A percentile compares a stretch with the other conserved stretches of the same genome.
phyloP scores from a whole-genome alignment of 2,888 invertebrate species.

The Plebejus melissa region DNA sequence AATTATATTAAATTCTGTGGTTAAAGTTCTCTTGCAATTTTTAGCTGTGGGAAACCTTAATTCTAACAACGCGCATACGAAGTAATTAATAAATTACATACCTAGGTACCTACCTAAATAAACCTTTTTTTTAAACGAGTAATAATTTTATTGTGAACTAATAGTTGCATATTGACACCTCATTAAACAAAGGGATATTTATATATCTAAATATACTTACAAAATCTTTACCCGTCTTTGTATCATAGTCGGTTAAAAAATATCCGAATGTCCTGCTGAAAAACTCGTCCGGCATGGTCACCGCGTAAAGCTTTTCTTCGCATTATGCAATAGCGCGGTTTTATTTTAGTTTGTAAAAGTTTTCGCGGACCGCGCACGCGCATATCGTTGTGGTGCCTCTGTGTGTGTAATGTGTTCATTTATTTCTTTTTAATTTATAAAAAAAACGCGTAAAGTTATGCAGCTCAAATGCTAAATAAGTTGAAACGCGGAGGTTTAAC shows the following conservation, averaged over 20 bases:
- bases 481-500: background rate
- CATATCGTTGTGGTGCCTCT: slow-evolving; percentile 35
- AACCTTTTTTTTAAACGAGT: too few species aligned
- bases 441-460: background rate
- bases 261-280: slow-evolving; percentile 36
- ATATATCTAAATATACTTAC: background rate
- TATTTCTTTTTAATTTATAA: slow-evolving; percentile 8
- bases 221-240: background rate
- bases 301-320: slow-evolving; percentile 64
- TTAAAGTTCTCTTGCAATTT: background rate
- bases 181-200: background rate
- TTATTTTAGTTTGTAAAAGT: slow-evolving; percentile 72
- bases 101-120: too few species aligned
- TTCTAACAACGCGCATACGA: too few species aligned
- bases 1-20: too few species aligned
- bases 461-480: background rate
- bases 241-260: slow-evolving; percentile 3
- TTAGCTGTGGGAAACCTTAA: background rate
- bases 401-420: slow-evolving; percentile 31
- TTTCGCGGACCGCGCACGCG: slow-evolving; percentile 51
- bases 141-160: too few species aligned
- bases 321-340: slow-evolving; percentile 71
- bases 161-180: too few species aligned
- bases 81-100: too few species aligned
- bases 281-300: slow-evolving; percentile 43